Evolutionary conservation across 2,888 invertebrate genomes (phyloP).

Genomic region (Drymonia ruficornis): DNA sequence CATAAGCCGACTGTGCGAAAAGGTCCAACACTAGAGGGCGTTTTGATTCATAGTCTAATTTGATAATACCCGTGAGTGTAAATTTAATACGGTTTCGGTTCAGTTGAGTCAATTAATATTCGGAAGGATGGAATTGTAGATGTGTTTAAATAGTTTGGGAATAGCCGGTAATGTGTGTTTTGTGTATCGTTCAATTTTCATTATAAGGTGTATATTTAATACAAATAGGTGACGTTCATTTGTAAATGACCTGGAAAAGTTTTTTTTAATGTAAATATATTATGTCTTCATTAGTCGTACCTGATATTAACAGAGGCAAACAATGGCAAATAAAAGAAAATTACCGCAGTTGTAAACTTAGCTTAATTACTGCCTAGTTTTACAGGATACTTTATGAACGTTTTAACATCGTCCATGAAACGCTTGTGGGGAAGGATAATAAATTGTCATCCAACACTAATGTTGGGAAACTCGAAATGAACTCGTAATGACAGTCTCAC

Average conservation of each 20-base stretch:
- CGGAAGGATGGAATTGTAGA: conserved; percentile 22
- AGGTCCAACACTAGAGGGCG: conserved; percentile 45
- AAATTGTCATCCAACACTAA: conserved; percentile 65
- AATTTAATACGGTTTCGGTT: conserved; percentile 43
- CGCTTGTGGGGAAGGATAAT: conserved; percentile 54
- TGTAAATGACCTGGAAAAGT: too few relatives aligned
- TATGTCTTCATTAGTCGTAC: too few relatives aligned
- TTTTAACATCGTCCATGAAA: conserved; percentile 48
- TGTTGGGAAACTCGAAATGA: conserved; percentile 66
- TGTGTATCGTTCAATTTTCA: conserved; percentile 17
- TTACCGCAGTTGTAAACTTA: background rate
- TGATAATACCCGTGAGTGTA: conserved; percentile 49
- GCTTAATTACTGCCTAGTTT: conserved; percentile 17
- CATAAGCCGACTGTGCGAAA: conserved; percentile 58
- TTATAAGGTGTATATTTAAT: too few relatives aligned
- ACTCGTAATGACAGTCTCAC: conserved; percentile 70
- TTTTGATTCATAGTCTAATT: conserved; percentile 56
- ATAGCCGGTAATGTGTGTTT: conserved; percentile 16
- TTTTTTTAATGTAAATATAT: too few relatives aligned
- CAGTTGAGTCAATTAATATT: conserved; percentile 33
- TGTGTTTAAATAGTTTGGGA: conserved; percentile 18
- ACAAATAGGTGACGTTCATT: background rate
- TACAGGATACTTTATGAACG: conserved; percentile 41
- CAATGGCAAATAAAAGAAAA: background rate
- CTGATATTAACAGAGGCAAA: too few relatives aligned